Evolutionary conservation across 2,797 vertebrate genomes (phyloP), one percentile per base, ranked within the genome.

Genomic region (Rhyacichthys aspro): DNA sequence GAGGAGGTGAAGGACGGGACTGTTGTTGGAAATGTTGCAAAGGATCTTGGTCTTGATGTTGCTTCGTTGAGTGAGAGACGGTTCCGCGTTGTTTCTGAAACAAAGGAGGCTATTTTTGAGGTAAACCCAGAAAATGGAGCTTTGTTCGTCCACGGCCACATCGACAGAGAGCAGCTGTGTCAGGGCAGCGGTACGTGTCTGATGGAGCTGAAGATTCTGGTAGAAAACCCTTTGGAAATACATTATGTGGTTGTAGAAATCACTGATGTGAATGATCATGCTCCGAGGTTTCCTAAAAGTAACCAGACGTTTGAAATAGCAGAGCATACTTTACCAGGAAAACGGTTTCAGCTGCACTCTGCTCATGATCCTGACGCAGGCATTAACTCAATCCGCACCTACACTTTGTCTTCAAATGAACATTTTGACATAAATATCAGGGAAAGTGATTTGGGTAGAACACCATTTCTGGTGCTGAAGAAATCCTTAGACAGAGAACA

Each of bases 141-240:
- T 9, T 64, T 94, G 46, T 86, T 87, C 61, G 89, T 93, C 36
- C 69, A 76, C 63, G 78, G 78, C 34, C 82, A 83, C 15, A 90
- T 94, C n/a, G 92, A 94, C 76, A 88, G 92, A 58, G 93, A 93
- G 63, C 80, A 78, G 41, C 70, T 91, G 4, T 94, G 93, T 75
- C 81, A 83, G 7, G 60, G 66, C 2, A 89, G 59, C 48, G 38
- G 59, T 6, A 70, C 86, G 3, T 94, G 94, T 38, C 36, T 87
- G 11, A 62, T 93, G 11, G 90, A 93, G 49, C 54, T 94, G 11
- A 92, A 94, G 70, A 84, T 92, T 34, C 85, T 93, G 1, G 84
- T 93, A 11, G 92, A 94, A 64, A 85, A 86, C 8, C 94, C 94
- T 2, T 70, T 93, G 18, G 91, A 93, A 70, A 86, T 95, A 8